These are phyloP conservation scores for Tauraco erythrolophus DNA, from an alignment of 2,113 vertebrate genomes.

Conservation along the genomic window DNA sequence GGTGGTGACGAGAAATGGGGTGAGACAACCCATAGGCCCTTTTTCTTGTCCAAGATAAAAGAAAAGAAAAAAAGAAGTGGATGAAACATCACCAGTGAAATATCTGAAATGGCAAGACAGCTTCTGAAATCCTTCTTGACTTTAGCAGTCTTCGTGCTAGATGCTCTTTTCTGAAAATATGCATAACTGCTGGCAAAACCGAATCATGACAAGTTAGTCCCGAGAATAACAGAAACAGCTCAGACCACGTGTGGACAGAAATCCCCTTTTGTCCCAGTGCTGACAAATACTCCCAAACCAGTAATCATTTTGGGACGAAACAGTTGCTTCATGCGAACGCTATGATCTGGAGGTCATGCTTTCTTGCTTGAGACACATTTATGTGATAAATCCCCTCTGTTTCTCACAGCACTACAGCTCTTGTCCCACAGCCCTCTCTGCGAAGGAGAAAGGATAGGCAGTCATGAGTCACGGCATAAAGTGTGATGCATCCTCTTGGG, in stretches of 20 bases:
- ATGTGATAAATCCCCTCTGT: not conserved
- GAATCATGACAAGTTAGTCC: not conserved
- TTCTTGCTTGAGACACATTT: slow-evolving; percentile 11
- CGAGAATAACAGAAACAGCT: not conserved
- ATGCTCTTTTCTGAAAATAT: not conserved
- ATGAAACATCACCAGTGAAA: not conserved
- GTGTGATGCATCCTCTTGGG: rapidly evolving
- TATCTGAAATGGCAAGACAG: not conserved
- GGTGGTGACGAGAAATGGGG: not conserved
- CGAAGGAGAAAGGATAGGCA: not conserved
- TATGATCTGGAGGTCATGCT: not conserved
- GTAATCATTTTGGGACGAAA: slow-evolving; percentile 23
- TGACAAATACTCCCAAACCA: slow-evolving; percentile 24
- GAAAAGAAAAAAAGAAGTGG: not conserved
- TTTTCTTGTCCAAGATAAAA: not conserved
- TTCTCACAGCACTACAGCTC: not conserved
- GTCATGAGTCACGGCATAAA: not conserved
- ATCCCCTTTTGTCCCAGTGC: not conserved
- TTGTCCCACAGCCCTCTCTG: not conserved
- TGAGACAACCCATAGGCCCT: not conserved
- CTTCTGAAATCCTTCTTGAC: not conserved
- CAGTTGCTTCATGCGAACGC: not conserved
- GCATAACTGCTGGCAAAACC: not conserved
- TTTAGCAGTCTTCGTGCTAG: not conserved
- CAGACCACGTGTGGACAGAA: not conserved